phyloP scores from a whole-genome alignment of 2,797 vertebrate genomes.

The Anguilla pacifica region DNA sequence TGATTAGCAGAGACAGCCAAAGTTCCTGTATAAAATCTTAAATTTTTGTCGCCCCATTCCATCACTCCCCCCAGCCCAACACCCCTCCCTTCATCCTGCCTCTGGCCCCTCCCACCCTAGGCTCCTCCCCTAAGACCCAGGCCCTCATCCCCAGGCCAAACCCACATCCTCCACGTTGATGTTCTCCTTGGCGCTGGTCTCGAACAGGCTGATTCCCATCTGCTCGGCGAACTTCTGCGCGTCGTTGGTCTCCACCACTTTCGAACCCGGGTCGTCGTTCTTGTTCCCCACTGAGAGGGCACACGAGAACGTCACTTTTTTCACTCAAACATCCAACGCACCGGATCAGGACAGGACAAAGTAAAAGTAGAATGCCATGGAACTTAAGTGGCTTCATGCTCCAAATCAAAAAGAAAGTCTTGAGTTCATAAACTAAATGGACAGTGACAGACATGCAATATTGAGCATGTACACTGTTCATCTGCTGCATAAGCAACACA shows the following conservation, averaged over 20 bases:
- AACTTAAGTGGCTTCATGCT: background rate
- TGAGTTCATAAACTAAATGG: background rate
- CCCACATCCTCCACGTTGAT: conserved; percentile 95
- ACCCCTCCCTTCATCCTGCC: too few species aligned
- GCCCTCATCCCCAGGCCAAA: accelerated
- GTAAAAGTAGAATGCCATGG: background rate
- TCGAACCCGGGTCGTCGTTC: conserved; percentile 94
- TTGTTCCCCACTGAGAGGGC: conserved; percentile 90
- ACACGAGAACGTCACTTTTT: background rate
- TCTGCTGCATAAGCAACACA: background rate
- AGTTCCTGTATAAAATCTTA: too few species aligned
- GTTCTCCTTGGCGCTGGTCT: conserved; percentile 99
- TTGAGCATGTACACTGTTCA: too few species aligned
- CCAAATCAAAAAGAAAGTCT: background rate
- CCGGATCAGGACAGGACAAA: background rate
- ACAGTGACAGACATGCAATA: background rate
- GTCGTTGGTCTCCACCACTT: conserved; percentile 97
- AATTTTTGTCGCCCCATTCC: background rate
- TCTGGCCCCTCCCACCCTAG: background rate
- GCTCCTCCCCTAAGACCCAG: background rate
- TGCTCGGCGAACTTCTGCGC: conserved; percentile 98
- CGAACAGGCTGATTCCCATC: conserved; percentile 97
- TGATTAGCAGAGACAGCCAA: background rate
- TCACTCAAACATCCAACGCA: background rate
- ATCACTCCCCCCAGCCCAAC: background rate